Conservation (phyloP, 2,888 invertebrate genomes). For the Oscheius myriophilus region DNA sequence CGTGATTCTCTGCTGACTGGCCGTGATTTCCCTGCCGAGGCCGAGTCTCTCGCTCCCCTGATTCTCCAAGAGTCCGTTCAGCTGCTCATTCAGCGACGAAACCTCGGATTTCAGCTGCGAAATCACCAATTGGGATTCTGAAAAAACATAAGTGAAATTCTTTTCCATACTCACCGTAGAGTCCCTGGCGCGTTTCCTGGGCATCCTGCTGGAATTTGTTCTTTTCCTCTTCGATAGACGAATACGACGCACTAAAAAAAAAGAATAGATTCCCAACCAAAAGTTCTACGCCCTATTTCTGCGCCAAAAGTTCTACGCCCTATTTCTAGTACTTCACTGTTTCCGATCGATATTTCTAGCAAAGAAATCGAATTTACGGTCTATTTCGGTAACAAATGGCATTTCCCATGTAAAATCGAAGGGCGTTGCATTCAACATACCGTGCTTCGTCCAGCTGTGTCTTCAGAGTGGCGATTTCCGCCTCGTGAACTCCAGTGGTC, state of each 20-base stretch:
- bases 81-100: constrained; percentile 9
- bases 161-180: constrained; percentile 10
- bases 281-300: neutral
- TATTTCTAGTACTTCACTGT: too few relatives aligned
- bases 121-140: constrained; percentile 9
- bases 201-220: constrained; percentile 13
- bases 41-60: constrained; percentile 31
- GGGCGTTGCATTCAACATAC: too few relatives aligned
- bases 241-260: neutral
- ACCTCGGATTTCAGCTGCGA: constrained; percentile 20
- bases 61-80: constrained; percentile 24
- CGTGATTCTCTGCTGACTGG: constrained; percentile 18
- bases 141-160: neutral
- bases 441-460: constrained; percentile 9
- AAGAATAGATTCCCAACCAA: neutral
- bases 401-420: too few relatives aligned
- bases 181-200: constrained; percentile 9
- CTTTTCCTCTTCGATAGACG: constrained; percentile 2
- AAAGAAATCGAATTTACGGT: too few relatives aligned
- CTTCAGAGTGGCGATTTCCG: constrained; percentile 8
- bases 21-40: constrained; percentile 27
- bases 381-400: too few relatives aligned
- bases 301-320: too few relatives aligned
- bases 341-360: too few relatives aligned
- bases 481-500: neutral